A percentile compares a stretch with the other conserved stretches of the same genome.
Evolutionary conservation across 2,113 vertebrate species (phyloP).

Genomic region (Aptenodytes patagonicus): DNA sequence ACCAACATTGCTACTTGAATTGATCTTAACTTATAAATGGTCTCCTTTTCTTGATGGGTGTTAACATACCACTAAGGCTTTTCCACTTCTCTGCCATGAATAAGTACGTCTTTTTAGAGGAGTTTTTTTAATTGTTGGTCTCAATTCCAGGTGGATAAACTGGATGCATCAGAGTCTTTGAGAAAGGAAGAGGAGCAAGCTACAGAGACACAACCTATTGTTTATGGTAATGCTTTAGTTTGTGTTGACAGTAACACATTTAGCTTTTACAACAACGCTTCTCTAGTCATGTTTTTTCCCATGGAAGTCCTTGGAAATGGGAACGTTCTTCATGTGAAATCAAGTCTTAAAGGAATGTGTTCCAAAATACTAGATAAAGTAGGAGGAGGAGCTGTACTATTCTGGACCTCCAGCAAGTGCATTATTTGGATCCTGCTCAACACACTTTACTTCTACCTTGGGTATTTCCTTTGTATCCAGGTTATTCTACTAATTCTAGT

Average conservation of each 20-base stretch:
- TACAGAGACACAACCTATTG: constrained; percentile 97
- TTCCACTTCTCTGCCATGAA: constrained; percentile 82
- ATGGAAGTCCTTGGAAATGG: background rate
- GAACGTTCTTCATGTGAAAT: background rate
- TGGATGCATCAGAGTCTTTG: constrained; percentile 95
- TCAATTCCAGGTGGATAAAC: constrained; percentile 92
- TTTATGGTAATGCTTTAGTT: constrained; percentile 85
- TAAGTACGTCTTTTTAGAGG: constrained; percentile 7
- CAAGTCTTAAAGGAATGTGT: background rate
- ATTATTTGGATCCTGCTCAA: background rate
- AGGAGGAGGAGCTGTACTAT: background rate
- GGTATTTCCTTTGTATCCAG: background rate
- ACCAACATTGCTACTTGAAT: constrained; percentile 76
- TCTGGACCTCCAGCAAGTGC: background rate
- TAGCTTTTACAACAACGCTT: background rate
- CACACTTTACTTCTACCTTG: background rate
- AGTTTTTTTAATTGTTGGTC: constrained; percentile 57
- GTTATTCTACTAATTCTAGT: background rate
- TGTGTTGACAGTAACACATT: background rate
- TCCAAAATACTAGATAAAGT: background rate
- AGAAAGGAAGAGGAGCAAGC: constrained; percentile 99
- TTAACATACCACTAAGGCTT: constrained; percentile 81
- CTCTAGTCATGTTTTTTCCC: background rate
- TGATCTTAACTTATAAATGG: constrained; percentile 67
- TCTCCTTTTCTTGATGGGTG: constrained; percentile 73